Evolutionary conservation across 2,113 vertebrate genomes (phyloP).

Genomic region (Lagopus leucura): DNA sequence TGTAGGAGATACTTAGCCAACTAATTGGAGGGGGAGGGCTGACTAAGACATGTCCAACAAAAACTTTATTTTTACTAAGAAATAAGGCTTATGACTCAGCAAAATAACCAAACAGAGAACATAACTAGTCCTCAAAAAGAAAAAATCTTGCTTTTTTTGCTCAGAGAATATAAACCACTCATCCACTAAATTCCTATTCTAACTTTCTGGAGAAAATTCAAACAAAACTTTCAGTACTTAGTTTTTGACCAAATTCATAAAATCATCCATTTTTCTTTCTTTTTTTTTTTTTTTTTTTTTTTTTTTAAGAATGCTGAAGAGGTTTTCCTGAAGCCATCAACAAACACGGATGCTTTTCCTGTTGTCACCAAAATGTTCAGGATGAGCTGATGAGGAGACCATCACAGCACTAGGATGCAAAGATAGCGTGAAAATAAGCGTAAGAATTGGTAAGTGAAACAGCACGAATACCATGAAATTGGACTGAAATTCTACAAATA

Average conservation of each 20-base stretch:
- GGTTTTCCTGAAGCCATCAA: background rate
- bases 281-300: background rate
- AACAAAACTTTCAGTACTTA: background rate
- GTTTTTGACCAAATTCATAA: background rate
- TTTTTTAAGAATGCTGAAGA: background rate
- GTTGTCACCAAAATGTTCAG: background rate
- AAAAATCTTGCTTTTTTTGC: background rate
- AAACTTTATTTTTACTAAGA: background rate
- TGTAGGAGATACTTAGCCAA: background rate
- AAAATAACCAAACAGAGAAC: background rate
- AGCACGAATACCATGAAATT: slow-evolving; percentile 5
- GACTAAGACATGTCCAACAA: background rate
- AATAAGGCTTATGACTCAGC: background rate
- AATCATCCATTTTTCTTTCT: background rate
- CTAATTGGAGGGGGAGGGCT: background rate
- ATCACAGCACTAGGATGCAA: background rate
- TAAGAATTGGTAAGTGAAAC: background rate
- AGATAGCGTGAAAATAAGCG: background rate
- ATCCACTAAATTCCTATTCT: background rate
- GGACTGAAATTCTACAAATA: slow-evolving; percentile 32
- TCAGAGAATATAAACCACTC: background rate
- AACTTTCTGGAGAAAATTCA: background rate
- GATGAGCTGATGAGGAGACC: background rate
- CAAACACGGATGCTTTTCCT: background rate
- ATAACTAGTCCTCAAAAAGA: background rate